A percentile compares a stretch with the other conserved stretches of the same genome.
phyloP scores from a whole-genome alignment of 2,797 vertebrate species.

The Brachyrhaphis roseni region DNA sequence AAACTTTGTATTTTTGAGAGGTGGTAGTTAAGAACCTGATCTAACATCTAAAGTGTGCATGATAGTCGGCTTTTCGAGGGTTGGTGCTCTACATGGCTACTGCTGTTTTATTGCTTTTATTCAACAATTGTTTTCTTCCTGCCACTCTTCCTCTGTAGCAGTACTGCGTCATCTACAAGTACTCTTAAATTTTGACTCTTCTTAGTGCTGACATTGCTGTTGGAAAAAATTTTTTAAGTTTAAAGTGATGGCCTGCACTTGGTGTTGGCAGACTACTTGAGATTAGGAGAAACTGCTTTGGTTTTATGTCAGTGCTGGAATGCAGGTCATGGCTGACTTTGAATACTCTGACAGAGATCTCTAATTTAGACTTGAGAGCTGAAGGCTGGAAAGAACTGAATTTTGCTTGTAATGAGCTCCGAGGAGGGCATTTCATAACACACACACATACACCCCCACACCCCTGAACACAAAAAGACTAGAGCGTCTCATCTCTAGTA shows the following conservation, averaged over 20 bases:
- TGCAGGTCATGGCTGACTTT: slow-evolving; percentile 53
- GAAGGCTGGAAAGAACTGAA: slow-evolving; percentile 31
- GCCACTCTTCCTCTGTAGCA: background rate
- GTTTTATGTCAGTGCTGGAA: slow-evolving; percentile 19
- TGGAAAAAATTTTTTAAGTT: slow-evolving; percentile 15
- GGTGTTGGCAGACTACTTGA: slow-evolving; percentile 8
- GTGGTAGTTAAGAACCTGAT: background rate
- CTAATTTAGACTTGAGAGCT: slow-evolving; percentile 44
- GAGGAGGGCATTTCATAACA: slow-evolving; percentile 42
- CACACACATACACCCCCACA: no score
- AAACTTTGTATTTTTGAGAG: background rate
- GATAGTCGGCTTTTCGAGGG: background rate
- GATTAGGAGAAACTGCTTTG: slow-evolving; percentile 7
- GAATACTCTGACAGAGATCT: slow-evolving; percentile 33
- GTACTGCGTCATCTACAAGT: background rate
- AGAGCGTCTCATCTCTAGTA: slow-evolving; percentile 40
- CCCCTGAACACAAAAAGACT: slow-evolving; percentile 27
- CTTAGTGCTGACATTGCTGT: slow-evolving; percentile 3
- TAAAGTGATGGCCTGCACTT: slow-evolving; percentile 13
- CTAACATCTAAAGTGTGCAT: background rate
- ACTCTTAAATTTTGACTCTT: slow-evolving; percentile 5
- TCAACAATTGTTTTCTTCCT: no score
- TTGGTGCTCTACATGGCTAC: background rate
- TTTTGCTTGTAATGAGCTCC: slow-evolving; percentile 50
- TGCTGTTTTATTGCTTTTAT: no score